phyloP scores from a whole-genome alignment of 2,797 vertebrate genomes.

The Pygocentrus nattereri region DNA sequence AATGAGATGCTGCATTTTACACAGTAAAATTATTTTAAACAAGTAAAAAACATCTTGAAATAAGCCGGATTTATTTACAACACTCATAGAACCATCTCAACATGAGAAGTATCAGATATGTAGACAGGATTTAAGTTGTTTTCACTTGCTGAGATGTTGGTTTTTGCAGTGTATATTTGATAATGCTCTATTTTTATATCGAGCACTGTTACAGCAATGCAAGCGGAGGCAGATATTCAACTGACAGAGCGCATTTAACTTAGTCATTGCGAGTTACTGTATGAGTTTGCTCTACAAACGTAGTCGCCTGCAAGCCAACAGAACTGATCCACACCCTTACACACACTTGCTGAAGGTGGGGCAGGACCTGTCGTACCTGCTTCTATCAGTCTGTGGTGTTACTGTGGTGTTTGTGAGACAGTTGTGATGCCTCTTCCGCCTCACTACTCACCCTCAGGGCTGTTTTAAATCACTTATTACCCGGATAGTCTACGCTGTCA shows the following conservation, averaged over 20 bases:
- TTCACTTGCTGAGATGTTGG: no score
- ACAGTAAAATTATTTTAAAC: no score
- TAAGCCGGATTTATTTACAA: no score
- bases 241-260: not conserved
- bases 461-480: conserved; percentile 63
- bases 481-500: conserved; percentile 48
- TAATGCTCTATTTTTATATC: not conserved
- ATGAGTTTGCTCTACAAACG: not conserved
- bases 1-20: no score
- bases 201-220: not conserved
- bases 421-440: conserved; percentile 61
- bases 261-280: not conserved
- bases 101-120: no score
- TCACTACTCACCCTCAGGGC: conserved; percentile 66
- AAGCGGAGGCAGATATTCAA: not conserved
- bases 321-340: not conserved
- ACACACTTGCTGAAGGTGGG: not conserved
- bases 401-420: conserved; percentile 69
- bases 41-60: no score
- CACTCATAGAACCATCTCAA: no score
- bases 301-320: not conserved
- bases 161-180: no score
- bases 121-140: no score
- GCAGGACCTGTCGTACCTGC: not conserved
- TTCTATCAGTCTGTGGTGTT: conserved; percentile 65